These are phyloP conservation scores for Orius insidiosus DNA, from an alignment of 1,140 invertebrate species.

Conservation along the genomic window DNA sequence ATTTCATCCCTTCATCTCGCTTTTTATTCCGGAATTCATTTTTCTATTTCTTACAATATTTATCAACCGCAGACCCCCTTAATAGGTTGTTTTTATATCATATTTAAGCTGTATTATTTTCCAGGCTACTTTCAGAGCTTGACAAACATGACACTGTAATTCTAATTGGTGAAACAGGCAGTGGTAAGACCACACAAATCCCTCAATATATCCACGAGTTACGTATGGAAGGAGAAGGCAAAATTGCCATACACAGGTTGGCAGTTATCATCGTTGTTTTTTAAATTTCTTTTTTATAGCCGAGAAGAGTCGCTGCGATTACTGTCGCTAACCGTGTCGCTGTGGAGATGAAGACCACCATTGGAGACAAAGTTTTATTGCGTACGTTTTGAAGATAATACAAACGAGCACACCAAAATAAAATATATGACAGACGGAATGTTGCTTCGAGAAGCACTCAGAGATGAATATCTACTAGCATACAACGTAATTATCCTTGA, in stretches of 20 bases:
- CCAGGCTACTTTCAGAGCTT: constrained; percentile 35
- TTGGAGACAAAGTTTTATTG: constrained; percentile 68
- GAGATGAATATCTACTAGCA: constrained; percentile 45
- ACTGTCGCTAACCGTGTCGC: constrained; percentile 77
- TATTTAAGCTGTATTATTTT: not conserved
- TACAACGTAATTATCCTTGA: constrained; percentile 85
- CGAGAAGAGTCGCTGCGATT: constrained; percentile 80
- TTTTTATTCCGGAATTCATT: too few relatives aligned
- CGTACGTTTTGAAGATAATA: constrained; percentile 82
- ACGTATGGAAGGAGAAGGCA: constrained; percentile 33
- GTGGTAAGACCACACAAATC: constrained; percentile 83
- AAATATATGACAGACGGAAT: constrained; percentile 91
- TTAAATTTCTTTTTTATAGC: constrained; percentile 32
- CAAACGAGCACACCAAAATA: constrained; percentile 56
- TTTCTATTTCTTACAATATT: too few relatives aligned
- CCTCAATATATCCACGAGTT: constrained; percentile 55
- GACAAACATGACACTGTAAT: constrained; percentile 42
- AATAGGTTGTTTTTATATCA: too few relatives aligned
- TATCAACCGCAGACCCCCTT: too few relatives aligned
- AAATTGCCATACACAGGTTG: constrained; percentile 61
- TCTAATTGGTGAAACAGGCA: constrained; percentile 75
- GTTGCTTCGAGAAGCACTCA: constrained; percentile 64
- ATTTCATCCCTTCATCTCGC: too few relatives aligned
- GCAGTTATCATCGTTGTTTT: not conserved
- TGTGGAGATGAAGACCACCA: constrained; percentile 40